Evolutionary conservation across 2,888 invertebrate genomes (phyloP).

Genomic region (Congeria kusceri): DNA sequence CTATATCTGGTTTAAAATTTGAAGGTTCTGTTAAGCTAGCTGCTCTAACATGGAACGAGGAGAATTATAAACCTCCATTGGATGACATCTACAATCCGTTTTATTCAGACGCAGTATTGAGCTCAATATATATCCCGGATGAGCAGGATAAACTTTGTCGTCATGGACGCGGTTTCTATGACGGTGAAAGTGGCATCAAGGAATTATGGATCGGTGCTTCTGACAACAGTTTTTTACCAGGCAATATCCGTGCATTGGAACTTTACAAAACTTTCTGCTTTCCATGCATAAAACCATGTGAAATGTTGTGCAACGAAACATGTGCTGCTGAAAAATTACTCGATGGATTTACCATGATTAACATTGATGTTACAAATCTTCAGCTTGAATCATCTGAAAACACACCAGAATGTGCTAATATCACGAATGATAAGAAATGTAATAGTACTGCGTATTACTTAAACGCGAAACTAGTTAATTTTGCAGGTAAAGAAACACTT

Average conservation of each 20-base stretch:
- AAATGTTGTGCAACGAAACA: conserved; percentile 43
- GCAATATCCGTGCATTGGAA: conserved; percentile 50
- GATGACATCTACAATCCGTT: conserved; percentile 63
- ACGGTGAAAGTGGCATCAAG: conserved; percentile 68
- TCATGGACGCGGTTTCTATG: conserved; percentile 67
- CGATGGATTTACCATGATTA: conserved; percentile 52
- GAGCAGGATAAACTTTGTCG: conserved; percentile 51
- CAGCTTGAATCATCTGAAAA: conserved; percentile 12
- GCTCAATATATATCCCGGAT: conserved; percentile 54
- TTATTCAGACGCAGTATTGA: conserved; percentile 52
- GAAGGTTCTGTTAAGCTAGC: conserved; percentile 28
- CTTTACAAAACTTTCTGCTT: conserved; percentile 57
- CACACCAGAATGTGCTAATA: conserved; percentile 29
- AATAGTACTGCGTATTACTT: conserved; percentile 65
- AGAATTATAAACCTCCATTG: conserved; percentile 62
- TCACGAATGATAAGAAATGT: conserved; percentile 26
- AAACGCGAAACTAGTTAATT: conserved; percentile 65
- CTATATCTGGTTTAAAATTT: conserved; percentile 41
- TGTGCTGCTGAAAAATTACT: conserved; percentile 38
- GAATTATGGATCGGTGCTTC: conserved; percentile 69
- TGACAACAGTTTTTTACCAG: conserved; percentile 49
- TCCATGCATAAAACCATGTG: conserved; percentile 58
- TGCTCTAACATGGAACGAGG: conserved; percentile 61
- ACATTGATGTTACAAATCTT: conserved; percentile 21
- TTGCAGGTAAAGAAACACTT: conserved; percentile 63